These are phyloP conservation scores for Drosophila kikkawai DNA, from an alignment of 1,140 invertebrate species.

Conservation along the genomic window DNA sequence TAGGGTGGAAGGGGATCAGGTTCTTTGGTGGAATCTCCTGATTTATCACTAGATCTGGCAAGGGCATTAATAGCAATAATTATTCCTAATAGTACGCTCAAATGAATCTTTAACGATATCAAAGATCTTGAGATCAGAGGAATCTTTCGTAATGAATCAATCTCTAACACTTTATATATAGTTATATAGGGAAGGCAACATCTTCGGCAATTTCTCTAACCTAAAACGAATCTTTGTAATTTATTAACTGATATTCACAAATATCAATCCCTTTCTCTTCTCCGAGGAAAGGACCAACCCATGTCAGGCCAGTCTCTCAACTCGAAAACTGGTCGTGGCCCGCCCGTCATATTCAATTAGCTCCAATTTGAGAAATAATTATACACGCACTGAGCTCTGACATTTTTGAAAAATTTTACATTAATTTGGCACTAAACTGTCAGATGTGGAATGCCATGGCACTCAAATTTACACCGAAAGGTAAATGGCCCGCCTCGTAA, in stretches of 20 bases:
- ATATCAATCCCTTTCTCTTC: conserved; percentile 1
- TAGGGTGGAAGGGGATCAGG: conserved; percentile 11
- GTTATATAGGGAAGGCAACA: too few relatives aligned
- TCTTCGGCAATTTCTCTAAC: too few relatives aligned
- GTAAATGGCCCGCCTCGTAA: conserved; percentile 51
- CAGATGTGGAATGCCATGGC: conserved; percentile 45
- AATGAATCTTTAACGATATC: background rate
- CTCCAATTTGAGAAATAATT: conserved; percentile 71
- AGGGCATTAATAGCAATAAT: background rate
- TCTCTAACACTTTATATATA: background rate
- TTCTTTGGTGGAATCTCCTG: conserved; percentile 9
- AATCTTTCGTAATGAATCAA: background rate
- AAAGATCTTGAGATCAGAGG: background rate
- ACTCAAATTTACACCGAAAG: conserved; percentile 42
- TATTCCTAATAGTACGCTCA: background rate
- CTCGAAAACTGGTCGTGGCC: conserved; percentile 33
- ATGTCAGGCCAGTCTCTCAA: conserved; percentile 23
- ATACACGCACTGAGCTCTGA: conserved; percentile 59
- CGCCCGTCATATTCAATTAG: conserved; percentile 60
- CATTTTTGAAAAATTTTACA: conserved; percentile 72
- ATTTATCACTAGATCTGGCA: conserved; percentile 12
- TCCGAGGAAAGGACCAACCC: conserved; percentile 19
- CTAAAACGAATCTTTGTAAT: background rate
- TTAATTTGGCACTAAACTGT: conserved; percentile 79
- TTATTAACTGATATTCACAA: background rate